Evolutionary conservation across 1,140 invertebrate genomes (phyloP).

Genomic region (Telenomus remus): DNA sequence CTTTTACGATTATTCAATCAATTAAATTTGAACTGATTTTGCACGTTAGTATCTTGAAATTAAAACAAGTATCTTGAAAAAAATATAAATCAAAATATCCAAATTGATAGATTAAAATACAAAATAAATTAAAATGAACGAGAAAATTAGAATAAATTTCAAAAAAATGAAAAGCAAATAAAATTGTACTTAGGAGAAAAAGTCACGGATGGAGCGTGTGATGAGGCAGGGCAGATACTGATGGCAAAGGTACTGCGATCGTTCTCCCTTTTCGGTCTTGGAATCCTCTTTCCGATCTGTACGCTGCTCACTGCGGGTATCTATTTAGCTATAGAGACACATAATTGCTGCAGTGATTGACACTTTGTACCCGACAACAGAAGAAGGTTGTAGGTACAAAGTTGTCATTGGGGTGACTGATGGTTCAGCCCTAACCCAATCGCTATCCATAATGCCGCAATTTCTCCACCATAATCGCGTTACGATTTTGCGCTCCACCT

Average conservation of each 20-base stretch:
- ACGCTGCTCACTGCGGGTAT: slow-evolving; percentile 50
- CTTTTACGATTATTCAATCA: not conserved
- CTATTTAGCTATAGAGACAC: slow-evolving; percentile 50
- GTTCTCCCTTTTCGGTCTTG: slow-evolving; percentile 51
- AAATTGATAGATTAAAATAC: too few species aligned
- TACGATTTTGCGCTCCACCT: slow-evolving; percentile 62
- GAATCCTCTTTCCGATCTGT: slow-evolving; percentile 31
- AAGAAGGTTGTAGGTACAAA: slow-evolving; percentile 59
- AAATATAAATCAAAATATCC: too few species aligned
- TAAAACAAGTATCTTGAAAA: too few species aligned
- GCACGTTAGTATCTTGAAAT: slow-evolving; percentile 54
- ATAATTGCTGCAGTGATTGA: slow-evolving; percentile 69
- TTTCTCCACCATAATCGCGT: slow-evolving; percentile 73
- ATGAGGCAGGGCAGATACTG: too few species aligned
- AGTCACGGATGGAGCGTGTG: too few species aligned
- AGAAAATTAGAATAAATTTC: too few species aligned
- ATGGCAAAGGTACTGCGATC: slow-evolving; percentile 5
- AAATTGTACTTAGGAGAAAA: too few species aligned
- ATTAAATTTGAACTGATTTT: not conserved
- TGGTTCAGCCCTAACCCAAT: slow-evolving; percentile 71
- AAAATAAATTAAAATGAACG: too few species aligned
- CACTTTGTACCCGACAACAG: slow-evolving; percentile 70
- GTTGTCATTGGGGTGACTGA: slow-evolving; percentile 54
- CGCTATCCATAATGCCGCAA: slow-evolving; percentile 74
- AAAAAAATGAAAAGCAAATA: too few species aligned